Evolutionary conservation across 2,113 vertebrate species (phyloP).

Genomic region (Indri indri): DNA sequence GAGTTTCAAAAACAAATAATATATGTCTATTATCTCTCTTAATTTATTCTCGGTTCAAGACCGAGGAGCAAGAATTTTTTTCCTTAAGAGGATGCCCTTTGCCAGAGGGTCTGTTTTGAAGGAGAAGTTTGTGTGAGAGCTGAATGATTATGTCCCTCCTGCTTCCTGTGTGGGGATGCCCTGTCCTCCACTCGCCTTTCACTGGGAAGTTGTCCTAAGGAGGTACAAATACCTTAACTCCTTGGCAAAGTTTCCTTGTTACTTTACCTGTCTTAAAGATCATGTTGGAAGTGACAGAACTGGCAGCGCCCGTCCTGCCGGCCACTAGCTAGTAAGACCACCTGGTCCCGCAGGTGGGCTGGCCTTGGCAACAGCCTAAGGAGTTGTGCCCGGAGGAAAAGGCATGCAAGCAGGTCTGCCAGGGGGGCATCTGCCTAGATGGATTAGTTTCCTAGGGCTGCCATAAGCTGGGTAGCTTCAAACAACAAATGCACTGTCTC

Average conservation of each 20-base stretch:
- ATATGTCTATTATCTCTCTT: background rate
- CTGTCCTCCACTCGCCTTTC: background rate
- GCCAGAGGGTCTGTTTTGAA: background rate
- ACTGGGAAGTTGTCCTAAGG: background rate
- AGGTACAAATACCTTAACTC: background rate
- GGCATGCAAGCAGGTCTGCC: no score
- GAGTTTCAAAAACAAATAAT: background rate
- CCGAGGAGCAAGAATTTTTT: background rate
- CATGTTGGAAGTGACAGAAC: accelerated
- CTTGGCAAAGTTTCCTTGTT: background rate
- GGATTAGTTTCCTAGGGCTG: background rate
- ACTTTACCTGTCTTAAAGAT: background rate
- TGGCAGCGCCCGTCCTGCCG: background rate
- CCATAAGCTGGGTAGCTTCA: background rate
- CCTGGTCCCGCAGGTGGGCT: background rate
- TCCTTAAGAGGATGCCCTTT: background rate
- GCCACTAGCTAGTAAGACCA: background rate
- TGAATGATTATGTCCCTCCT: background rate
- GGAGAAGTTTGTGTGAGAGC: background rate
- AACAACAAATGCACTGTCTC: background rate
- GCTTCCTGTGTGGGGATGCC: no score
- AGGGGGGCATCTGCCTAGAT: background rate
- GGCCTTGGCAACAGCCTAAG: background rate
- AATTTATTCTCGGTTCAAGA: background rate
- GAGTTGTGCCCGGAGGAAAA: background rate